These are phyloP conservation scores for Cremastinae sp. DNA, from an alignment of 2,888 invertebrate genomes.

Conservation along the genomic window DNA sequence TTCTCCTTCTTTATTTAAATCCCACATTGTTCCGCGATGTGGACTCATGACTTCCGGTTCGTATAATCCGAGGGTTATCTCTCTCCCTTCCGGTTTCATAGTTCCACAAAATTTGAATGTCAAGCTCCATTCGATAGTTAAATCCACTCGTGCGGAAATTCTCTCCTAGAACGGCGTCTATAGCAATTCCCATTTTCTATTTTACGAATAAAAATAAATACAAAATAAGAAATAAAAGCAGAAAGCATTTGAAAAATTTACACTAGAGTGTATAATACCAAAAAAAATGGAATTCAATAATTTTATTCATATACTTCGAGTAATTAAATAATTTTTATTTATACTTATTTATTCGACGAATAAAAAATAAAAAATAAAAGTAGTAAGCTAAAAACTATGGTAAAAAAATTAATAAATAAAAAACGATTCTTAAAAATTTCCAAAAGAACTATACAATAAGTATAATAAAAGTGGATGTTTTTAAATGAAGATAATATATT, in stretches of 20 bases:
- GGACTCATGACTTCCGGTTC: constrained; percentile 41
- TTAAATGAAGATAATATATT: not conserved
- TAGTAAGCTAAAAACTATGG: too few species aligned
- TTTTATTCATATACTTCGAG: too few species aligned
- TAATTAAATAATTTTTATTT: too few species aligned
- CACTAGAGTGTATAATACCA: too few species aligned
- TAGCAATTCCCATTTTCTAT: constrained; percentile 1
- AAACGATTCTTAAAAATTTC: too few species aligned
- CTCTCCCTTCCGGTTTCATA: constrained; percentile 40
- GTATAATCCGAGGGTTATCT: constrained; percentile 54
- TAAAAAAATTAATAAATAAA: too few species aligned
- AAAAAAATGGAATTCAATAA: not conserved
- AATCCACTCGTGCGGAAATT: constrained; percentile 45
- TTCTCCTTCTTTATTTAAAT: constrained; percentile 2
- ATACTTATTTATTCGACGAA: too few species aligned
- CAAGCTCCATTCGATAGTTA: constrained; percentile 47
- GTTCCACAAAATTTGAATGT: constrained; percentile 42
- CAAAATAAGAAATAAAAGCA: not conserved
- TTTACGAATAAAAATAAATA: not conserved
- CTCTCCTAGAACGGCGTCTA: constrained; percentile 17
- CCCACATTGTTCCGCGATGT: constrained; percentile 37
- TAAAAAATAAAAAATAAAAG: too few species aligned
- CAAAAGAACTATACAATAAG: too few species aligned
- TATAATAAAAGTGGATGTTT: too few species aligned
- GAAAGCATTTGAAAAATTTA: constrained; percentile 2